Base-by-base conservation (phyloP, 2,888 invertebrate species). In the Miltochrista miniata region DNA sequence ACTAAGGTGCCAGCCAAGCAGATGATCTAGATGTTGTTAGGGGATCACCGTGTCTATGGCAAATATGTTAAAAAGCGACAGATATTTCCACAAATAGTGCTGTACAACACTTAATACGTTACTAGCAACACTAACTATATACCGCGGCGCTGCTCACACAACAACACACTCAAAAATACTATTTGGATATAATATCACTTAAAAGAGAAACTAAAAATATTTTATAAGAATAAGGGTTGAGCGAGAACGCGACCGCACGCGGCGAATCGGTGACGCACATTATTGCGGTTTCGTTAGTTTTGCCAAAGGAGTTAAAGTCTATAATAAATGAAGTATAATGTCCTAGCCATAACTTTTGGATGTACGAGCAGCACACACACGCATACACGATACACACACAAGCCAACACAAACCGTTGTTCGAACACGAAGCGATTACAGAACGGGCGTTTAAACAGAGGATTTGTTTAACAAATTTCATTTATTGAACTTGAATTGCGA, bases 71-170 rank as follows among this genome's bases (percentile, higher is more conserved):
- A 2, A 2, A 2, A 24, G 5, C 5, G 18, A 40, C 46, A 46
- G 40, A 40, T 34, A 40, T 33, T 40, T 11, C 39, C 39, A 40
- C 11, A 8, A 14, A 39, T 10, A 18, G 31, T 29, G 24, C 18
- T 14, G 18, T 24, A 47, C 24, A 29, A 39, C 11, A 39, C 10
- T 34, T 33, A 18, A 53, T 18, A 13, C 14, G 41, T 51, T 47
- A 24, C 39, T 62, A 62, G 63, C 63, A 62, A 59, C 47, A 50
- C 45, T 50, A 50, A 45, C 51, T 59, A 62, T 53, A 56, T 15
- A 51, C 8, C 13, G 38, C 45, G 45, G 31, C 51, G 46, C 18
- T 46, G 59, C 36, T 59, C 59, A 12, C 48, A 46, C 46, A 34
- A 33, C n/a, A 34, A 42, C 42, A 38, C 46, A 39, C 24, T 30